These are phyloP conservation scores for Lasiommata megera DNA, from an alignment of 2,888 invertebrate species.

Conservation along the genomic window DNA sequence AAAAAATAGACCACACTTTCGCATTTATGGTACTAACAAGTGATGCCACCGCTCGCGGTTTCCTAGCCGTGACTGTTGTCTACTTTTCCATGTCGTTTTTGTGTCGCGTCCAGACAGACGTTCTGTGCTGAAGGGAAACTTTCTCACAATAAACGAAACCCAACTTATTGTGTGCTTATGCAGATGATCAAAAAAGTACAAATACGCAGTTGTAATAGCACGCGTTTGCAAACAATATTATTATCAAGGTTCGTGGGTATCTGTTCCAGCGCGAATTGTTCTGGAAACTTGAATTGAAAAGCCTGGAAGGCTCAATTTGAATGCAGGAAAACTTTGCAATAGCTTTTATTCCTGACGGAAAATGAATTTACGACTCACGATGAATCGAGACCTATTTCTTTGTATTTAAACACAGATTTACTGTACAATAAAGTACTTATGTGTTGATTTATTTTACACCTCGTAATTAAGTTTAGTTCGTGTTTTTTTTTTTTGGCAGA, in stretches of 20 bases:
- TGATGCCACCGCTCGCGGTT: no score
- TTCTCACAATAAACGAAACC: not conserved
- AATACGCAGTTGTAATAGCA: not conserved
- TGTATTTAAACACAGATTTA: slow-evolving; percentile 14
- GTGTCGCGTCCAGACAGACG: no score
- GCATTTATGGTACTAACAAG: no score
- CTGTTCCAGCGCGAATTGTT: slow-evolving; percentile 55
- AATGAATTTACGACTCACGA: slow-evolving; percentile 68
- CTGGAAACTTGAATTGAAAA: slow-evolving; percentile 71
- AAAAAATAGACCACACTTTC: no score
- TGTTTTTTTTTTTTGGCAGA: no score
- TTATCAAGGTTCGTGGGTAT: not conserved
- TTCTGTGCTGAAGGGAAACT: not conserved
- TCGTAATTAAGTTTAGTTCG: no score
- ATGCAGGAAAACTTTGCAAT: slow-evolving; percentile 71
- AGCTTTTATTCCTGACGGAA: slow-evolving; percentile 68
- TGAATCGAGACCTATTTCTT: slow-evolving; percentile 42
- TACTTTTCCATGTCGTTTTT: no score
- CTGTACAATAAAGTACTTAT: not conserved
- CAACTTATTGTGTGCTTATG: not conserved
- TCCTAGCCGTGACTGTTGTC: no score
- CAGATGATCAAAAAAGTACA: not conserved
- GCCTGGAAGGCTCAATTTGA: slow-evolving; percentile 66
- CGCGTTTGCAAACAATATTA: not conserved
- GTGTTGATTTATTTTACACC: not conserved